phyloP scores from a whole-genome alignment of 2,113 vertebrate species.

The Ctenodactylus gundi region DNA sequence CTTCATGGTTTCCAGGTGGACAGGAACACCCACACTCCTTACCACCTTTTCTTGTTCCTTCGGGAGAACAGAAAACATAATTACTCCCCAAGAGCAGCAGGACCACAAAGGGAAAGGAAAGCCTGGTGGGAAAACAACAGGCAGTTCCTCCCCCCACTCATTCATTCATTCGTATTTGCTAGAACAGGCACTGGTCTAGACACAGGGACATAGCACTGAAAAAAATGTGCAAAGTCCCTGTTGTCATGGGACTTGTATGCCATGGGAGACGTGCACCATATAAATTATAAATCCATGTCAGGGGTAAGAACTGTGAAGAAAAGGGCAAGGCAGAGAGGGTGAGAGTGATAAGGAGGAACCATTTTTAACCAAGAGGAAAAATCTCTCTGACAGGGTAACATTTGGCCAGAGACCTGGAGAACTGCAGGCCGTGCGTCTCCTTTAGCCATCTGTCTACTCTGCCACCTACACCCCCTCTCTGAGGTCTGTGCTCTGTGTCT shows the following conservation, averaged over 20 bases:
- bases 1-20: constrained; percentile 79
- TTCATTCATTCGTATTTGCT: background rate
- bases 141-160: background rate
- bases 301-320: background rate
- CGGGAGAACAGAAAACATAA: constrained; percentile 7
- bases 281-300: background rate
- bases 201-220: background rate
- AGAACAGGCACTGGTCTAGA: background rate
- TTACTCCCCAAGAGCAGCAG: background rate
- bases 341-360: background rate
- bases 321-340: background rate
- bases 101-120: background rate
- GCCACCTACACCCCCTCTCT: background rate
- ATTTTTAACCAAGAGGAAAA: background rate
- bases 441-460: background rate
- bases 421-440: background rate
- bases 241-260: background rate
- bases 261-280: background rate
- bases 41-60: constrained; percentile 76
- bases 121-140: background rate
- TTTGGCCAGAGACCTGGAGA: background rate
- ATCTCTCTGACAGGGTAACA: background rate
- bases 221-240: background rate
- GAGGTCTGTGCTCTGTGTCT: background rate
- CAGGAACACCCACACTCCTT: background rate